Percentiles rank a stretch among this genome's conserved stretches.
These are phyloP conservation scores for Discoglossus pictus DNA, from an alignment of 2,797 vertebrate species.

Conservation along the genomic window DNA sequence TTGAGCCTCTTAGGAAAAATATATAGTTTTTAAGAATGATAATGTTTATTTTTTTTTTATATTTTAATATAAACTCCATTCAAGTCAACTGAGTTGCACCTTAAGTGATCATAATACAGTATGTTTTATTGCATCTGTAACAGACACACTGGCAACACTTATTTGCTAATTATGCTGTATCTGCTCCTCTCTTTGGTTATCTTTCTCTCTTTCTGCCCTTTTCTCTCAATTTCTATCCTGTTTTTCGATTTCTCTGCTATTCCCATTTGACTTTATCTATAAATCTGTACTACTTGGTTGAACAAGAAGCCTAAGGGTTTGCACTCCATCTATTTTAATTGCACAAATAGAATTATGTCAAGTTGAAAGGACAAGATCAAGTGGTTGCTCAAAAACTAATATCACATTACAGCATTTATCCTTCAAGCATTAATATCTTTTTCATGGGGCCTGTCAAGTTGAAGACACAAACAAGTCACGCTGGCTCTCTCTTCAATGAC, in stretches of 20 bases:
- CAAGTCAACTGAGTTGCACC: too few relatives aligned
- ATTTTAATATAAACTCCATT: too few relatives aligned
- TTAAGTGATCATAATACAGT: too few relatives aligned
- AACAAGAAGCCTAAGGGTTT: slow-evolving; percentile 36
- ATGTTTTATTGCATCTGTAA: too few relatives aligned
- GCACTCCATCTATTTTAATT: slow-evolving; percentile 25
- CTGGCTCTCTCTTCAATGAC: slow-evolving; percentile 60
- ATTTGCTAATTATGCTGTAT: slow-evolving; percentile 8
- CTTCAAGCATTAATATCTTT: slow-evolving; percentile 53
- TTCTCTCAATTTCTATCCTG: slow-evolving; percentile 35
- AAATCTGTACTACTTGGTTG: slow-evolving; percentile 14
- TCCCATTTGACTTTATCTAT: slow-evolving; percentile 40
- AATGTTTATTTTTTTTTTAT: too few relatives aligned
- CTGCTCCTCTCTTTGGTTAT: not conserved
- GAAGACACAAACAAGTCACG: slow-evolving; percentile 56
- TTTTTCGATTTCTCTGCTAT: slow-evolving; percentile 14
- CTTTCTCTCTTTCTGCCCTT: slow-evolving; percentile 48
- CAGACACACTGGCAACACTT: too few relatives aligned
- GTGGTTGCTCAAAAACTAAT: slow-evolving; percentile 43
- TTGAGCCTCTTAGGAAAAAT: too few relatives aligned
- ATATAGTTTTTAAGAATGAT: too few relatives aligned
- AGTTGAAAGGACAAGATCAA: slow-evolving; percentile 37
- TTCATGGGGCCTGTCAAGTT: slow-evolving; percentile 54
- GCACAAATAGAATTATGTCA: slow-evolving; percentile 22
- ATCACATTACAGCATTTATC: slow-evolving; percentile 58